Percentiles rank a stretch among this genome's conserved stretches.
These are phyloP conservation scores for Neomorphus geoffroyi DNA, from an alignment of 2,797 vertebrate species.

Conservation along the genomic window DNA sequence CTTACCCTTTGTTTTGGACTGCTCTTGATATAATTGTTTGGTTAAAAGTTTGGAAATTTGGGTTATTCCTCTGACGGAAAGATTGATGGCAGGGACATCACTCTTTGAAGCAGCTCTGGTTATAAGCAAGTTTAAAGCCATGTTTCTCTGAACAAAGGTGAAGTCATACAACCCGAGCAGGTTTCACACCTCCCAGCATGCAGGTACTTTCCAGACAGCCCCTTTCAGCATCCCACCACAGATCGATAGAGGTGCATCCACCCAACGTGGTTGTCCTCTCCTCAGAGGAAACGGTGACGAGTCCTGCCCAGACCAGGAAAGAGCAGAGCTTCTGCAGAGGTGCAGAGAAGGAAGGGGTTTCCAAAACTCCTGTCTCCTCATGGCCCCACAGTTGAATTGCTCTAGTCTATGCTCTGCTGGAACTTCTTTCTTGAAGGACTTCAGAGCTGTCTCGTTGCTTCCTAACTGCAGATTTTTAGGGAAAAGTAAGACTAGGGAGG, in stretches of 20 bases:
- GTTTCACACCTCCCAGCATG: neutral
- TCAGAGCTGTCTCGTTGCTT: neutral
- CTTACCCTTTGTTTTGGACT: neutral
- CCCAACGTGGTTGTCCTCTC: fast-evolving
- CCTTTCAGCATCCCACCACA: neutral
- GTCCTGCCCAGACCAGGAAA: neutral
- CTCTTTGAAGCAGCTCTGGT: neutral
- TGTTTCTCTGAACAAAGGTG: neutral
- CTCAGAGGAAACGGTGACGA: neutral
- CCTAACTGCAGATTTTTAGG: neutral
- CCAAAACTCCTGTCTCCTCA: neutral
- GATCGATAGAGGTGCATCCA: too few species aligned
- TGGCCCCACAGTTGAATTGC: neutral
- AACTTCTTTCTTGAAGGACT: neutral
- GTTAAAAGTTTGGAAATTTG: neutral
- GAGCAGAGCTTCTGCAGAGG: neutral
- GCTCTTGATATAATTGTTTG: neutral
- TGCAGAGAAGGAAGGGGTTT: neutral
- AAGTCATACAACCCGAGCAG: neutral
- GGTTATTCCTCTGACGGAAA: neutral
- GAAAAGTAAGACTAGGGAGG: neutral
- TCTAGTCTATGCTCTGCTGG: neutral
- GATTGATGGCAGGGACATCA: neutral
- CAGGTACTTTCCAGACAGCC: neutral
- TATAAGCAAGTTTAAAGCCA: neutral